Conservation (phyloP, 2,797 vertebrate genomes). For the Gadopsis bispinosus region DNA sequence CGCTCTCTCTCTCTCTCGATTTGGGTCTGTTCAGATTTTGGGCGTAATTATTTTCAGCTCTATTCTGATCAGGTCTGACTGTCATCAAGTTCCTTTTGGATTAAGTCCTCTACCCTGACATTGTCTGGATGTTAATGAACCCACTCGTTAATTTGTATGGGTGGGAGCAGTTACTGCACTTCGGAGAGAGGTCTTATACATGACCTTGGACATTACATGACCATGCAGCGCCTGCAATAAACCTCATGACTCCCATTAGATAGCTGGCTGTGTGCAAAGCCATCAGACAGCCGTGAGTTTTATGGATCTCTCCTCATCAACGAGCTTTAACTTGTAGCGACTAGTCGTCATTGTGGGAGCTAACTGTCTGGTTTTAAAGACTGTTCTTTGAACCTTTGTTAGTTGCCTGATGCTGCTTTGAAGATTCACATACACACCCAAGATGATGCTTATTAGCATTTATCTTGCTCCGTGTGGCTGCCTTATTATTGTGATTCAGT, state of each 20-base stretch:
- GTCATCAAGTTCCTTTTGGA: not conserved
- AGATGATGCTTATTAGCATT: not conserved
- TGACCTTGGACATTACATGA: constrained; percentile 1
- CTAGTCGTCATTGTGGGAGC: not conserved
- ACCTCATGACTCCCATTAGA: not conserved
- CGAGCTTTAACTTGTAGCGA: not conserved
- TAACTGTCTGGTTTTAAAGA: not conserved
- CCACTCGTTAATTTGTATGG: constrained; percentile 23
- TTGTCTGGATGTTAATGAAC: constrained; percentile 45
- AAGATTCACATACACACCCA: not conserved
- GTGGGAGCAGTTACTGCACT: not conserved
- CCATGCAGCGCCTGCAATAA: not conserved
- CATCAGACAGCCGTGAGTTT: not conserved
- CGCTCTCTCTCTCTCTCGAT: not conserved
- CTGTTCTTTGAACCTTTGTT: not conserved
- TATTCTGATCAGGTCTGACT: constrained; percentile 4
- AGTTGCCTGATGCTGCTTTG: not conserved
- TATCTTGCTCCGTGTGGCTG: accelerated
- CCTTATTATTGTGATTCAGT: not conserved
- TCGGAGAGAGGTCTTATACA: not conserved
- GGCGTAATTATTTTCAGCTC: not conserved
- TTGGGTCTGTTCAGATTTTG: not conserved
- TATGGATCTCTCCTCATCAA: not conserved
- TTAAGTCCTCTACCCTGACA: constrained; percentile 37
- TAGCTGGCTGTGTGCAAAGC: not conserved